phyloP scores from a whole-genome alignment of 2,797 vertebrate genomes.

The Ptychobarbus kaznakovi region DNA sequence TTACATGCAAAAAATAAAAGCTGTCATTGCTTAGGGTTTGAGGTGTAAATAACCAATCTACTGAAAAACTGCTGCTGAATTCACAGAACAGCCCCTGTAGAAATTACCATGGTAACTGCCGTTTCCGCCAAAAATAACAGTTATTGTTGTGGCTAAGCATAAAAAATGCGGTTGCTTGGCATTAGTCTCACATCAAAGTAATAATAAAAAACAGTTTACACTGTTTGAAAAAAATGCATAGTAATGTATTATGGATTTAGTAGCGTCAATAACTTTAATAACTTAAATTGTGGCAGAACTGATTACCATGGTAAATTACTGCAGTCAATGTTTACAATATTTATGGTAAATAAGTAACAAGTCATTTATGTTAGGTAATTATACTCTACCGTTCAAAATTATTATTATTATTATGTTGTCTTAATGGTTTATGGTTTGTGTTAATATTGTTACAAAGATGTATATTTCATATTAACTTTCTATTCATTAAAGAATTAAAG shows the following conservation, averaged over 20 bases:
- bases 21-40: slow-evolving; percentile 9
- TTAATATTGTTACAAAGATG: neutral
- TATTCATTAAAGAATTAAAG: neutral
- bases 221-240: neutral
- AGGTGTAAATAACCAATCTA: slow-evolving; percentile 27
- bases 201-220: neutral
- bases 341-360: neutral
- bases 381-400: neutral
- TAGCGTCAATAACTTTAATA: too few relatives aligned
- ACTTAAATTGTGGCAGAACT: neutral
- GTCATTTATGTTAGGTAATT: neutral
- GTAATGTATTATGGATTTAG: slow-evolving; percentile 1
- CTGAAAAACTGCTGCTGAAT: slow-evolving; percentile 16
- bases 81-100: slow-evolving; percentile 9
- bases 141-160: neutral
- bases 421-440: neutral
- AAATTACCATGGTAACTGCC: neutral
- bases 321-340: neutral
- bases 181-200: neutral
- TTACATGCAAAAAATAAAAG: neutral
- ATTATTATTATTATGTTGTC: neutral
- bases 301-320: neutral
- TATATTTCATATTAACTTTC: neutral
- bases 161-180: neutral
- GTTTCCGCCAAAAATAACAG: neutral